Evolutionary conservation across 2,888 invertebrate genomes (phyloP), one percentile per base, ranked within the genome.

Genomic region (Lasioglossum malachurum): DNA sequence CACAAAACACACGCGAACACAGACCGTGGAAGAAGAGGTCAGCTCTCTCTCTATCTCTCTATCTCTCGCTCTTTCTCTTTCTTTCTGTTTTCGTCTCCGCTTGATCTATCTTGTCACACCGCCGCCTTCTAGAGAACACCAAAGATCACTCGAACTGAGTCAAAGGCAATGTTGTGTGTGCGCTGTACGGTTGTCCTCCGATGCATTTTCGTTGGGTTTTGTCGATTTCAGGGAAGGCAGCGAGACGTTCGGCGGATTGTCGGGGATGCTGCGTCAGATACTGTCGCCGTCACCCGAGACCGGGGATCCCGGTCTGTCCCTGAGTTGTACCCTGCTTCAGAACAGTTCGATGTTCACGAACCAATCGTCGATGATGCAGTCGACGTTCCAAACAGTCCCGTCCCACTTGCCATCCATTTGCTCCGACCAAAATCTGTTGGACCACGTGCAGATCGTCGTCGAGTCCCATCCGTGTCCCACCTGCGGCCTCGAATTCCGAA

Each of bases 241-340:
- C 86, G 95, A 95, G 86, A 94, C 93, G 78, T 95, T 95, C 83
- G 95, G 95, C 79, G 95, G 95, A 91, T 93, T 95, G 80, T 95
- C 95, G 49, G 95, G 95, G 88, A 95, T 95, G 95, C 94, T 95
- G 87, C 95, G 95, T 78, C 95, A 95, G 87, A 95, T 95, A 84
- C 93, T 95, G 35, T 95, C 95, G 79, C 95, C 95, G 35, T 94
- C 95, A 78, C 94, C 95, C 80, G 94, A 94, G 90, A 93, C 92
- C 83, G 93, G 92, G 31, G 94, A 94, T 49, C 82, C 87, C 69
- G 90, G 90, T 80, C 86, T 92, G 69, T 73, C 89, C 35, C 71
- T 89, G 88, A 82, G 85, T 90, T 93, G 91, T 88, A 93, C 92
- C 84, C 87, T 94, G 44, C 92, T 94, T 16, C 91, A 91, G 82